phyloP scores from a whole-genome alignment of 2,113 vertebrate species.

The Hemiprocne comata region DNA sequence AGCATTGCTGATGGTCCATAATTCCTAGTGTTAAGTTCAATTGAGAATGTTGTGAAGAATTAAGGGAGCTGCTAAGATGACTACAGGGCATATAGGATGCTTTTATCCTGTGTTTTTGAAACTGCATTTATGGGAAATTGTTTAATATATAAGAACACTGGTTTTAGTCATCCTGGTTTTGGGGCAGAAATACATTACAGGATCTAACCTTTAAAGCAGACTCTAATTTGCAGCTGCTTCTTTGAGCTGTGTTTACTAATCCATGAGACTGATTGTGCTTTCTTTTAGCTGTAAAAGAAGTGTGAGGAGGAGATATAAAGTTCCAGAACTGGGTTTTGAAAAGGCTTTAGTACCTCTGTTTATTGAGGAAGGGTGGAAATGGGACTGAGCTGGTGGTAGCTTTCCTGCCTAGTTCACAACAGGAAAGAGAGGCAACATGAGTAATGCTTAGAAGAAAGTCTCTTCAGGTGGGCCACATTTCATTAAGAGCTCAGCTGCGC shows the following conservation, averaged over 20 bases:
- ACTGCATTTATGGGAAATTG: not conserved
- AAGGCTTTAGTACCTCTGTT: not conserved
- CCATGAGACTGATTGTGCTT: not conserved
- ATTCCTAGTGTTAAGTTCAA: not conserved
- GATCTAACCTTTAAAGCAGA: not conserved
- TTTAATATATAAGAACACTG: not conserved
- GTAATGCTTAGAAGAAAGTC: not conserved
- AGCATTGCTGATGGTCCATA: not conserved
- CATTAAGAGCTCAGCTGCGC: not conserved
- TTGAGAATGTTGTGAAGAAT: not conserved
- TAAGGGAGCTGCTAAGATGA: not conserved
- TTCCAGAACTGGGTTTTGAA: not conserved
- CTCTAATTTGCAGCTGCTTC: not conserved
- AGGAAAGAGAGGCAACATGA: not conserved
- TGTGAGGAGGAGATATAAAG: not conserved
- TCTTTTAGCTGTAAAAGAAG: not conserved
- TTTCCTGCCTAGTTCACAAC: not conserved
- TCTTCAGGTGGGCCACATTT: not conserved
- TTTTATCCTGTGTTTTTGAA: not conserved
- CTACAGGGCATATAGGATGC: not conserved
- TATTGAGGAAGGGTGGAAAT: not conserved
- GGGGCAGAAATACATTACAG: not conserved
- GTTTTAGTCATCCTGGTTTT: not conserved
- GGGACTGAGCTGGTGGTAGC: not conserved
- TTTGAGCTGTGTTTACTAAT: not conserved